Evolutionary conservation across 2,888 invertebrate species (phyloP).

Genomic region (Epinotia brunnichana): DNA sequence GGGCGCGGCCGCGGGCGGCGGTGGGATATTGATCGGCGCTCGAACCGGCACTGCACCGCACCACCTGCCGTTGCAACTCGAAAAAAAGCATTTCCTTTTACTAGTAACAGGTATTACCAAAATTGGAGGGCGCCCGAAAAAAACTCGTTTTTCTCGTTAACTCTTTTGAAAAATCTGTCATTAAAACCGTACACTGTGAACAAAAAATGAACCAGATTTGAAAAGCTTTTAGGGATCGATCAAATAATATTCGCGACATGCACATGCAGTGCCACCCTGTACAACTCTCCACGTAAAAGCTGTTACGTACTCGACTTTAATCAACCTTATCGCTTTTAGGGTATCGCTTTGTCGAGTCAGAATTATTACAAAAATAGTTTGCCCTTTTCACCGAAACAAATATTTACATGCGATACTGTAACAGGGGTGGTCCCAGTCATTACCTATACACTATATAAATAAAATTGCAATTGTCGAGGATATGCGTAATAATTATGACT

Average conservation of each 20-base stretch:
- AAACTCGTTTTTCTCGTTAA: not conserved
- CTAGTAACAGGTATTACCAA: slow-evolving; percentile 10
- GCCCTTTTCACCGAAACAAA: not conserved
- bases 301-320: slow-evolving; percentile 3
- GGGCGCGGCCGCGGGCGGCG: slow-evolving; percentile 48
- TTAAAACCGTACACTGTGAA: not conserved
- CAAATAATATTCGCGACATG: slow-evolving; percentile 20
- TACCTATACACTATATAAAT: not conserved
- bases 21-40: slow-evolving; percentile 69
- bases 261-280: slow-evolving; percentile 29
- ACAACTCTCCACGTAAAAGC: slow-evolving; percentile 9
- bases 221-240: slow-evolving; percentile 3
- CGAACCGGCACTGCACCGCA: slow-evolving; percentile 64
- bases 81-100: slow-evolving; percentile 52
- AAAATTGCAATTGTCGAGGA: not conserved
- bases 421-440: not conserved
- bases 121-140: not conserved
- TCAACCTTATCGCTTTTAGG: slow-evolving; percentile 10
- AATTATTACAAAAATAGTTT: not conserved
- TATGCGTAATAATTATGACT: not conserved
- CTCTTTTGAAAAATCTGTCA: not conserved
- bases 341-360: not conserved
- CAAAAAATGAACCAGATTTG: not conserved
- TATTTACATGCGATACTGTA: not conserved
- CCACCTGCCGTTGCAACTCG: slow-evolving; percentile 69